Percentiles rank a stretch among this genome's conserved stretches.
Conservation (phyloP, 2,113 vertebrate genomes). For the Danio rerio region GRCz12tu NC_133190.1:3460501-3461000, state of each 20-base stretch:
- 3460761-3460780: neutral
- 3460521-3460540: conserved; percentile 27
- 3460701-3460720: conserved; percentile 23
- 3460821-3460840: too few species aligned
- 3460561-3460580: conserved; percentile 42
- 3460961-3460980: too few species aligned
- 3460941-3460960: too few species aligned
- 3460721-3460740: conserved; percentile 21
- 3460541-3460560: conserved; percentile 41
- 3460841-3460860: too few species aligned
- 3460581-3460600: conserved; percentile 54
- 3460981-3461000: too few species aligned
- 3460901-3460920: too few species aligned
- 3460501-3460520: conserved; percentile 47
- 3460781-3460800: too few species aligned
- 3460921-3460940: too few species aligned
- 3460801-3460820: too few species aligned
- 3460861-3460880: too few species aligned
- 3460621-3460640: conserved; percentile 35
- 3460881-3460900: too few species aligned
- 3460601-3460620: conserved; percentile 40
- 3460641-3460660: conserved; percentile 40
- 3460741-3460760: conserved; percentile 45
- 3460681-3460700: neutral
- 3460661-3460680: conserved; percentile 21